Conservation (phyloP, 2,797 vertebrate genomes). For the Anabacerthia variegaticeps region DNA sequence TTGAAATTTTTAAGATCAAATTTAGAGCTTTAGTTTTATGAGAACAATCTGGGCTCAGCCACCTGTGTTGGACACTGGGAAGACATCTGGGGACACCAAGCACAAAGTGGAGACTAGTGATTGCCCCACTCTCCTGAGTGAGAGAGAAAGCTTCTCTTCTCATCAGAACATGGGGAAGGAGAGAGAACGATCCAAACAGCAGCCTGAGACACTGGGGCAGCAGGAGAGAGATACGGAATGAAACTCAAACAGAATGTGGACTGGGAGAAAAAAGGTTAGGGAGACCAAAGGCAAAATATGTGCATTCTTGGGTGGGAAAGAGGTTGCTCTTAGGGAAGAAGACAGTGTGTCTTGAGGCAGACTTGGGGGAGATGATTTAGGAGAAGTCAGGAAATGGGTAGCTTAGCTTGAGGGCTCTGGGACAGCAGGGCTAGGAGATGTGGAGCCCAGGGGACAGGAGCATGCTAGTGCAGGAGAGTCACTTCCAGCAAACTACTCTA, state of each 20-base stretch:
- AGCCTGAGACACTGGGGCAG: background rate
- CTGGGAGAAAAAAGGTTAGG: background rate
- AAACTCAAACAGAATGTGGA: background rate
- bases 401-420: background rate
- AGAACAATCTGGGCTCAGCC: background rate
- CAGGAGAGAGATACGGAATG: background rate
- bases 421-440: background rate
- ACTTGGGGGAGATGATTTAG: background rate
- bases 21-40: background rate
- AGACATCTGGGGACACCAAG: background rate
- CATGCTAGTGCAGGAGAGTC: background rate
- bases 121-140: background rate
- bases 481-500: background rate
- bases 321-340: background rate
- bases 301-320: background rate
- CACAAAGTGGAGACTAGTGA: background rate
- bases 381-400: background rate
- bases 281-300: background rate
- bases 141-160: background rate
- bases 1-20: background rate
- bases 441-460: background rate
- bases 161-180: background rate
- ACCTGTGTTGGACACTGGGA: background rate
- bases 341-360: background rate
- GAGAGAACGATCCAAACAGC: background rate